Percentiles rank a stretch among this genome's conserved stretches.
These are phyloP conservation scores for honey bee (Apis mellifera) DNA, from an alignment of 1,140 invertebrate species.

Conservation along the genomic window Amel_HAv3.1 CM009946.2:4651001-4651500, in stretches of 20 bases:
- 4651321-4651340: conserved; percentile 4
- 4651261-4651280: background rate
- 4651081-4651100: conserved; percentile 34
- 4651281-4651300: conserved; percentile 16
- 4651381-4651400: conserved; percentile 33
- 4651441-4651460: conserved; percentile 38
- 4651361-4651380: conserved; percentile 19
- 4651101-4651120: conserved; percentile 22
- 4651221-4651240: background rate
- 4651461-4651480: conserved; percentile 37
- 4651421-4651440: conserved; percentile 32
- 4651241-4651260: conserved; percentile 4
- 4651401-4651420: conserved; percentile 34
- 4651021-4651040: background rate
- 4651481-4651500: conserved; percentile 41
- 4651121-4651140: conserved; percentile 11
- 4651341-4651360: conserved; percentile 8
- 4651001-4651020: conserved; percentile 20
- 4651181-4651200: background rate
- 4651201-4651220: background rate
- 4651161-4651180: conserved; percentile 7
- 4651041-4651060: background rate
- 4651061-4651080: conserved; percentile 11
- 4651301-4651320: background rate
- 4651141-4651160: conserved; percentile 29